A percentile compares a stretch with the other conserved stretches of the same genome.
These are phyloP conservation scores for Arrhopalites spinosus DNA, from an alignment of 2,888 invertebrate species.

Conservation along the genomic window DNA sequence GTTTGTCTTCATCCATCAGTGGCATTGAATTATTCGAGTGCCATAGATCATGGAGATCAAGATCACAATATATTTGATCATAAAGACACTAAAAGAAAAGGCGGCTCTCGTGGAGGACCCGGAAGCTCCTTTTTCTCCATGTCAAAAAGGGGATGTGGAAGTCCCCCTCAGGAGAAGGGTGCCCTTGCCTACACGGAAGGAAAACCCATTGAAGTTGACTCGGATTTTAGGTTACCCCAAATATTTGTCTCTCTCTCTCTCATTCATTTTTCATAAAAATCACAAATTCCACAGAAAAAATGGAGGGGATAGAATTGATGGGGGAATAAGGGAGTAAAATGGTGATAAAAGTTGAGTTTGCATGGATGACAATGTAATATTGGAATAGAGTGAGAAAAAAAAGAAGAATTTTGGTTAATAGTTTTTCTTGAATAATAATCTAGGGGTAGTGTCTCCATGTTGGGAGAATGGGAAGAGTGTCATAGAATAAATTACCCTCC, in stretches of 20 bases:
- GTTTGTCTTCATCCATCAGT: conserved; percentile 63
- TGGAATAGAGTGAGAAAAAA: too few species aligned
- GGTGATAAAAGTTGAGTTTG: neutral
- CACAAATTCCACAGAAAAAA: too few species aligned
- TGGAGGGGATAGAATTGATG: neutral
- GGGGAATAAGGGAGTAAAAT: neutral
- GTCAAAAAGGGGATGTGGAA: conserved; percentile 64
- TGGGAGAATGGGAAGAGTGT: neutral
- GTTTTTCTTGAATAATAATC: too few species aligned
- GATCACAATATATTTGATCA: conserved; percentile 31
- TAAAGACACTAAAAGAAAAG: conserved; percentile 31
- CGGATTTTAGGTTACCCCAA: conserved; percentile 61
- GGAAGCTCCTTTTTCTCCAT: conserved; percentile 5
- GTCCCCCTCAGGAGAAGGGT: conserved; percentile 76
- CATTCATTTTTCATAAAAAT: too few species aligned
- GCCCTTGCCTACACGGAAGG: conserved; percentile 73
- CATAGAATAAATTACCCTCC: conserved; percentile 21
- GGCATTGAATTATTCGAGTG: conserved; percentile 38
- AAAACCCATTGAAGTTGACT: conserved; percentile 67
- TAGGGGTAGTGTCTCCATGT: neutral
- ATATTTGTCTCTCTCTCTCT: neutral
- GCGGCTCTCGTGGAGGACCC: neutral
- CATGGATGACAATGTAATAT: too few species aligned
- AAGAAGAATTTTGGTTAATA: too few species aligned
- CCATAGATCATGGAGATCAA: conserved; percentile 22